phyloP scores from a whole-genome alignment of 1,140 invertebrate genomes.

The Scylla paramamosain region DNA sequence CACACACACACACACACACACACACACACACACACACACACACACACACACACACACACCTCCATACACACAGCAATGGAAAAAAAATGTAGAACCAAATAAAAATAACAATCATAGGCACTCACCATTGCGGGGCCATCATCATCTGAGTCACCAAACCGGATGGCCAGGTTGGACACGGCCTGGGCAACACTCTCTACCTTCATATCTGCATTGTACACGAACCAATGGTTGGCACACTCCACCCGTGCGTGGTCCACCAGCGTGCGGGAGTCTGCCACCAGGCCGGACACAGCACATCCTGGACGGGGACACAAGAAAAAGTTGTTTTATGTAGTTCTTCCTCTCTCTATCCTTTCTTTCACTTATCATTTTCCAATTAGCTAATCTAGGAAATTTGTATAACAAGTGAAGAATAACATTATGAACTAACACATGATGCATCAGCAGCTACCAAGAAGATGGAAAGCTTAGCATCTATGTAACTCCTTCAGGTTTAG shows the following conservation, averaged over 20 bases:
- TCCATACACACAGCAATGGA: neutral
- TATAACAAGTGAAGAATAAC: too few relatives aligned
- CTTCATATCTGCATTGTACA: slow-evolving; percentile 77
- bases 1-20: too few relatives aligned
- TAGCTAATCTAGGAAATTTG: neutral
- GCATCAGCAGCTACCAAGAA: too few relatives aligned
- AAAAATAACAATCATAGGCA: neutral
- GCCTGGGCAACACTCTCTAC: slow-evolving; percentile 97
- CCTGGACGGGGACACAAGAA: slow-evolving; percentile 80
- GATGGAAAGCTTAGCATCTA: too few relatives aligned
- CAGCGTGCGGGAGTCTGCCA: slow-evolving; percentile 97
- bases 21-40: too few relatives aligned
- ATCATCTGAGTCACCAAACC: slow-evolving; percentile 98
- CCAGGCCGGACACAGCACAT: slow-evolving; percentile 98
- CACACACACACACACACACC: too few relatives aligned
- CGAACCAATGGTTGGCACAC: slow-evolving; percentile 81
- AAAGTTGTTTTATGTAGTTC: neutral
- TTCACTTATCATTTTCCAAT: neutral
- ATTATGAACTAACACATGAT: too few relatives aligned
- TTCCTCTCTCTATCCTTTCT: neutral
- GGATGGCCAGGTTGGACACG: slow-evolving; percentile 98
- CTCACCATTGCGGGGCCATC: slow-evolving; percentile 84
- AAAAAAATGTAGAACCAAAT: too few relatives aligned
- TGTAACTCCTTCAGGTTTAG: too few relatives aligned
- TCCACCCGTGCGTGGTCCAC: slow-evolving; percentile 97